Evolutionary conservation across 2,113 vertebrate species (phyloP), one percentile per base, ranked within the genome.

Genomic region (Pituophis catenifer): DNA sequence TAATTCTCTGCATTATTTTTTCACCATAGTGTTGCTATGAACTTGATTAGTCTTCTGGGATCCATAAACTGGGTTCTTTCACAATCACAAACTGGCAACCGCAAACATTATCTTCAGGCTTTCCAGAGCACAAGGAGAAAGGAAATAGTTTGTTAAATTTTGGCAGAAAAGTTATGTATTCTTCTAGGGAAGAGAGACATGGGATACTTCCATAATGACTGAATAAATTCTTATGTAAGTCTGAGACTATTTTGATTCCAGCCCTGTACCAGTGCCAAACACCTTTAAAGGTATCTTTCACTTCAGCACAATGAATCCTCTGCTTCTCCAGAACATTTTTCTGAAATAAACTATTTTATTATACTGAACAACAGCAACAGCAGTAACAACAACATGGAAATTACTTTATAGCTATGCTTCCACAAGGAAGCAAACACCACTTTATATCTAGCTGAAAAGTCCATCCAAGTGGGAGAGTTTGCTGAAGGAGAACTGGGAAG

Each of bases 231-330:
- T 90, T 70, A 93, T 89, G 90, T 92, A 95, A 88, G 94, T 94
- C 90, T 58, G 90, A 95, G 89, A 94, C 93, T 95, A 95, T 96
- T 97, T 95, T 96, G 93, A 95, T 95, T 94, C 88, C 94, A 89
- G 96, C 91, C 89, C 90, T 94, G 70, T 38, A 96, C 93, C 95
- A 92, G 95, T 94, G 94, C 94, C 94, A 95, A 65, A 95, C 94
- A 95, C 95, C 93, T 95, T 97, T 93, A 97, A 96, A 97, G 95
- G 93, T 0, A 12, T 90, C 96, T 96, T 97, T 97, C 96, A 96
- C 58, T 90, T 24, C 92, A 94, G 95, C 94, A 97, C 96, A 97
- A 96, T 90, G 88, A 9, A 0, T 94, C 93, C 94, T 96, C 96
- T 97, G 93, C 95, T 94, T 81, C 92, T 52, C 87, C 94, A 94